A percentile compares a stretch with the other conserved stretches of the same genome.
Evolutionary conservation across 2,113 vertebrate species (phyloP).

Genomic region (Eubucco bourcierii): DNA sequence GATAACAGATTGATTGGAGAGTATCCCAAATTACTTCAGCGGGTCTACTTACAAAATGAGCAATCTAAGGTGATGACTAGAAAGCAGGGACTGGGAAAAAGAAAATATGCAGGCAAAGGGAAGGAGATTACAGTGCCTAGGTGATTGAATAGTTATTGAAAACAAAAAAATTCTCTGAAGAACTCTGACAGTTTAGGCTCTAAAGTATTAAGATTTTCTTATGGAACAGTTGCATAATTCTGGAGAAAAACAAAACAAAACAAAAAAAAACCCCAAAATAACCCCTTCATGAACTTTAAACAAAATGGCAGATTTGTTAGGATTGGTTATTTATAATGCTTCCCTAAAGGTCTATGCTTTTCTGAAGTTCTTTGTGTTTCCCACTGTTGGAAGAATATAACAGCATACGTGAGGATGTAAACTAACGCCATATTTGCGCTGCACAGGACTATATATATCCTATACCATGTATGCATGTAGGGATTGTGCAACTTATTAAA

Average conservation of each 20-base stretch:
- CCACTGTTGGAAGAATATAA: neutral
- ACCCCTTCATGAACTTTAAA: neutral
- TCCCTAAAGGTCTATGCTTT: neutral
- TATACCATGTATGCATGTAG: neutral
- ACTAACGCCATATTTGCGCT: neutral
- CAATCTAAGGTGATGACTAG: neutral
- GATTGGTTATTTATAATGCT: rapidly evolving
- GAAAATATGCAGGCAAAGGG: neutral
- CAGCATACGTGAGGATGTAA: neutral
- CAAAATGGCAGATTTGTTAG: neutral
- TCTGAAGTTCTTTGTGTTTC: neutral
- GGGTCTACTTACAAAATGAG: neutral
- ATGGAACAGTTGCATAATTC: neutral
- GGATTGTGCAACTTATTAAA: neutral
- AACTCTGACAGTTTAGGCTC: neutral
- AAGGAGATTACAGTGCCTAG: neutral
- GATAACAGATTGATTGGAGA: neutral
- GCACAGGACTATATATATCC: neutral
- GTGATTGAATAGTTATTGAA: neutral
- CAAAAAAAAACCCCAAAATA: too few species aligned
- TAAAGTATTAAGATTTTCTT: neutral
- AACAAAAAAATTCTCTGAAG: neutral
- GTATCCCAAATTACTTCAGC: neutral
- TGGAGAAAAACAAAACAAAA: neutral
- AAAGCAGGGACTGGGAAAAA: neutral